A percentile compares a stretch with the other conserved stretches of the same genome.
Conservation (phyloP, 2,113 vertebrate genomes). For the Leptobrachium leishanense region DNA sequence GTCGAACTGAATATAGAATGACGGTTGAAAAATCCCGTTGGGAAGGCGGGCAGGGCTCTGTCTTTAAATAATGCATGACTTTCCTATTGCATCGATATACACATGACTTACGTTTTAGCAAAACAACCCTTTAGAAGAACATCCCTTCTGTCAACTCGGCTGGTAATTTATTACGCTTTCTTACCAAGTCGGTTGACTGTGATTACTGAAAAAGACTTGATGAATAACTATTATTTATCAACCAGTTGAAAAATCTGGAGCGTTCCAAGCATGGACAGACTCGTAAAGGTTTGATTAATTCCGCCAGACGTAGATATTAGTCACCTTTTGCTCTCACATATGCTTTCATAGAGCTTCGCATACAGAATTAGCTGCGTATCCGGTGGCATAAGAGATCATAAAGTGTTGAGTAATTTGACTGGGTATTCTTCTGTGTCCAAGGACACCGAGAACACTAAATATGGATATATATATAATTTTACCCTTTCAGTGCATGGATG, state of each 20-base stretch:
- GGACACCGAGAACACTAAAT: too few relatives aligned
- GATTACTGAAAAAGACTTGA: conserved; percentile 23
- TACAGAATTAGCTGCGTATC: background rate
- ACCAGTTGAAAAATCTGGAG: background rate
- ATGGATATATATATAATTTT: too few relatives aligned
- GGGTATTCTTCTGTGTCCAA: too few relatives aligned
- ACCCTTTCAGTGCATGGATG: too few relatives aligned
- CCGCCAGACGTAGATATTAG: conserved; percentile 13
- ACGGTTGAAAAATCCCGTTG: conserved; percentile 4
- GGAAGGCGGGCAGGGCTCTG: conserved; percentile 30
- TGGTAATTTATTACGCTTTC: conserved; percentile 16
- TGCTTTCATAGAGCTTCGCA: background rate
- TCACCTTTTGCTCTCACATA: conserved; percentile 12
- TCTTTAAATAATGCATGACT: conserved; percentile 35
- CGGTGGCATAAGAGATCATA: background rate
- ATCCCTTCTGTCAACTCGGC: background rate
- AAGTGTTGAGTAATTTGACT: too few relatives aligned
- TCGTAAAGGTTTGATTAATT: conserved; percentile 5
- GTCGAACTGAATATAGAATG: conserved; percentile 5
- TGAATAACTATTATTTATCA: conserved; percentile 25
- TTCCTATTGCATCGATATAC: conserved; percentile 29
- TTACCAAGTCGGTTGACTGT: background rate
- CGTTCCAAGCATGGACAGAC: background rate
- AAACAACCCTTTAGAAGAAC: conserved; percentile 34
- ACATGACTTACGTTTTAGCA: conserved; percentile 20